Evolutionary conservation across 2,888 invertebrate species (phyloP), one percentile per base, ranked within the genome.

Genomic region (Allacma fusca): DNA sequence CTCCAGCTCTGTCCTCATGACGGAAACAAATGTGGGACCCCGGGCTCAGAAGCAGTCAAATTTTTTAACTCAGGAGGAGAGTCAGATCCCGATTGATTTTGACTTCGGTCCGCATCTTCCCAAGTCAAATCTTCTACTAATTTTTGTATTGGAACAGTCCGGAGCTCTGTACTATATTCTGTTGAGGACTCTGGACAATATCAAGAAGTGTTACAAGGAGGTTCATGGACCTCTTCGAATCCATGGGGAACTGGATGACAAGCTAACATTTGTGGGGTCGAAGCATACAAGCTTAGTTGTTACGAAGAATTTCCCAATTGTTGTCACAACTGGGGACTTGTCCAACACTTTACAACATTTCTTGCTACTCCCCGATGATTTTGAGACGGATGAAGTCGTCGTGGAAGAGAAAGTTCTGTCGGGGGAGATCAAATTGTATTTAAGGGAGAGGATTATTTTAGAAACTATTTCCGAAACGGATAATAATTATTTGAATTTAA

Each of bases 51-150:
- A 68, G 21, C 7, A n/a, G 1, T 13, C 16, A 28, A n/a, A 68
- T 68, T 64, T 75, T 23, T 70, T 77, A 2, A 78, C 79, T 21
- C 43, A 75, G 24, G 76, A 75, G 24, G 76, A 81, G 34, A 77
- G 75, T 28, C 79, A 81, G 74, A 76, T 77, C 62, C 80, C 80
- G 9, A 77, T 77, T 0, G 82, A 82, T 70, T 81, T 82, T 65
- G 81, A 81, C 28, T 76, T 81, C 67, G 80, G 82, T 65, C 80
- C 80, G 2, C 78, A 76, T 21, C 43, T 81, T 0, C 79, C 82
- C 34, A 78, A 78, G 57, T 78, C 80, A 44, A 81, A 78, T 28
- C 80, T 77, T 21, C 77, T 75, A 74, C 69, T 76, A 1, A 19
- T 82, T 9, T 81, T 82, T 68, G 77, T 81, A 1, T 68, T 82